A percentile compares a stretch with the other conserved stretches of the same genome.
Conservation (phyloP, 2,113 vertebrate genomes). For the Epinephelus fuscoguttatus region DNA sequence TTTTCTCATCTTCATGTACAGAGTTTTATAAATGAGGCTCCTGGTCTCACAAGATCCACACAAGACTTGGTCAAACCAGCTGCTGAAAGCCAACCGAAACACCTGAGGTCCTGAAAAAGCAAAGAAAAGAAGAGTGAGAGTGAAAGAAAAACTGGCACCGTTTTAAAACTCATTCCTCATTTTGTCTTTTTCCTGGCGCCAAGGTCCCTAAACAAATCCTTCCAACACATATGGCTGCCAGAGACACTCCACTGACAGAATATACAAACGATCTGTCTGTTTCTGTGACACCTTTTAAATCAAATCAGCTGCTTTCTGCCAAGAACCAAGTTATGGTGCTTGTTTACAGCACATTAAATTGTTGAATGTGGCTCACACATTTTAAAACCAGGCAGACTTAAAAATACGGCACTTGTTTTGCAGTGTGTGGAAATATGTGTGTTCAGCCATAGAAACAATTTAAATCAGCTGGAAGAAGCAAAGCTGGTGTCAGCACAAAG, state of each 20-base stretch:
- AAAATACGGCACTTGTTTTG: no score
- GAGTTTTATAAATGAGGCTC: no score
- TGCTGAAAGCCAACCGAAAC: neutral
- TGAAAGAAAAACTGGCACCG: neutral
- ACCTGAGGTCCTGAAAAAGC: neutral
- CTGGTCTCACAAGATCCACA: neutral
- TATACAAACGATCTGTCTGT: slow-evolving; percentile 4
- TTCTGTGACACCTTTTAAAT: slow-evolving; percentile 24
- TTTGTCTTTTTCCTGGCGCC: slow-evolving; percentile 30
- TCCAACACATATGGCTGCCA: slow-evolving; percentile 9
- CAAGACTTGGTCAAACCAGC: neutral
- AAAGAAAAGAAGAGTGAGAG: neutral
- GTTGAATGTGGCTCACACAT: neutral
- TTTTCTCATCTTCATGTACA: no score
- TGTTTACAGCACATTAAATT: slow-evolving; percentile 7
- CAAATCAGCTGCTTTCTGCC: slow-evolving; percentile 18
- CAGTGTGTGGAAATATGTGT: no score
- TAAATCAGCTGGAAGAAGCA: neutral
- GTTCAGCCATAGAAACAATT: neutral
- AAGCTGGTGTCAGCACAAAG: no score
- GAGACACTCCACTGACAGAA: neutral
- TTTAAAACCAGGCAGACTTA: neutral
- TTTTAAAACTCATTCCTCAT: slow-evolving; percentile 38
- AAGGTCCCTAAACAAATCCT: slow-evolving; percentile 30
- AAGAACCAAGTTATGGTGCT: neutral